phyloP scores from a whole-genome alignment of 2,797 vertebrate genomes.

The Anguilla pacifica region DNA sequence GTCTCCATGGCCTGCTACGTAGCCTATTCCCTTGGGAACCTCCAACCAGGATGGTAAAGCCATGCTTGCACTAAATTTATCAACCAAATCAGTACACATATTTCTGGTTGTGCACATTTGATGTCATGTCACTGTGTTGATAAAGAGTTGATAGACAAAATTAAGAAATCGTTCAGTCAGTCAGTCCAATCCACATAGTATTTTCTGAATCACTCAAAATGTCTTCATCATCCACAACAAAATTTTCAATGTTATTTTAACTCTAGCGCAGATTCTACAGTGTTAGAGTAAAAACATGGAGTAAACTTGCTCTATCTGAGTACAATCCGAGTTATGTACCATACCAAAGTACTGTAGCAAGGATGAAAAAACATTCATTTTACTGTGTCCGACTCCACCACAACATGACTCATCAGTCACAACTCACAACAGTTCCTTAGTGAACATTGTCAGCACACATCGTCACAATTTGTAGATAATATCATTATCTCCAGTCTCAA shows the following conservation, averaged over 20 bases:
- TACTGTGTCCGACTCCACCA: background rate
- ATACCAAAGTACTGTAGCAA: too few species aligned
- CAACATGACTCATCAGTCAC: background rate
- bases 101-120: too few species aligned
- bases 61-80: background rate
- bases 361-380: too few species aligned
- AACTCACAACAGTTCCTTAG: background rate
- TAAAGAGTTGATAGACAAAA: background rate
- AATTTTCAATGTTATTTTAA: background rate
- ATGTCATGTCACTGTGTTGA: background rate
- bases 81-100: background rate
- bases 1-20: conserved; percentile 88
- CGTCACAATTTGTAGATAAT: background rate
- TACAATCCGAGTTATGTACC: too few species aligned
- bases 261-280: background rate
- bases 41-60: conserved; percentile 87
- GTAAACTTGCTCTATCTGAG: background rate
- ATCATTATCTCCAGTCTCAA: background rate
- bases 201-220: background rate
- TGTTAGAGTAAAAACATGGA: background rate
- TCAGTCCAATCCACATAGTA: background rate
- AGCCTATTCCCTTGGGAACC: conserved; percentile 87
- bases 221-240: background rate
- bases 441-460: background rate
- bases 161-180: background rate